Conservation (phyloP, 2,888 invertebrate species). For the Onchidella celtica region DNA sequence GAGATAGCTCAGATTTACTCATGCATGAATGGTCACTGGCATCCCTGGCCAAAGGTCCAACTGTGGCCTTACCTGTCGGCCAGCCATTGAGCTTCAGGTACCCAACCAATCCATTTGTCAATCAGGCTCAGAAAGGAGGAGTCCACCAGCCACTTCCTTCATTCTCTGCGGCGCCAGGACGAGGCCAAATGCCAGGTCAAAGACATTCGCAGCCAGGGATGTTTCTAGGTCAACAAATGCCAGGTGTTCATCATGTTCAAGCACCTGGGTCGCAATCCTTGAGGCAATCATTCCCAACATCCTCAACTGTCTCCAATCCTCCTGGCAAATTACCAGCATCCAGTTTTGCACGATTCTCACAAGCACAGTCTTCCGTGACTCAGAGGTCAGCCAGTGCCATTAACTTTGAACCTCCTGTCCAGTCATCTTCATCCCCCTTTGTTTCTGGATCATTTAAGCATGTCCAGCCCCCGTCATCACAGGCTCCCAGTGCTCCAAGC, state of each 20-base stretch:
- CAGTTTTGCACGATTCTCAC: background rate
- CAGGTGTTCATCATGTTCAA: background rate
- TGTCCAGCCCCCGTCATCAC: background rate
- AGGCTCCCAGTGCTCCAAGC: background rate
- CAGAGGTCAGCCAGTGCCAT: background rate
- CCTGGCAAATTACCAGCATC: background rate
- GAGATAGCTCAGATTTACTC: slow-evolving; percentile 53
- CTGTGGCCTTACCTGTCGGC: slow-evolving; percentile 13
- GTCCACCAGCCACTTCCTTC: background rate
- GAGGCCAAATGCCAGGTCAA: background rate
- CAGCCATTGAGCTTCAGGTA: background rate
- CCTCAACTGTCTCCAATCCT: background rate
- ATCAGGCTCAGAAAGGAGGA: background rate
- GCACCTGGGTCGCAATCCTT: background rate
- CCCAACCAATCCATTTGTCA: background rate
- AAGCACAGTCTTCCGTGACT: background rate
- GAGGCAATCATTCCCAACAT: background rate
- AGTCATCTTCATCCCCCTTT: background rate
- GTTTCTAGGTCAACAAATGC: background rate
- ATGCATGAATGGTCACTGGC: slow-evolving; percentile 62
- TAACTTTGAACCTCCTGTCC: background rate
- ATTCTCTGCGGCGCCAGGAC: background rate
- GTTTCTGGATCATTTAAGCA: background rate
- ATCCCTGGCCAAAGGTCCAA: slow-evolving; percentile 53
- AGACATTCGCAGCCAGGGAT: no score